Conservation (phyloP, 2,888 invertebrate genomes). For the Furcula furcula region DNA sequence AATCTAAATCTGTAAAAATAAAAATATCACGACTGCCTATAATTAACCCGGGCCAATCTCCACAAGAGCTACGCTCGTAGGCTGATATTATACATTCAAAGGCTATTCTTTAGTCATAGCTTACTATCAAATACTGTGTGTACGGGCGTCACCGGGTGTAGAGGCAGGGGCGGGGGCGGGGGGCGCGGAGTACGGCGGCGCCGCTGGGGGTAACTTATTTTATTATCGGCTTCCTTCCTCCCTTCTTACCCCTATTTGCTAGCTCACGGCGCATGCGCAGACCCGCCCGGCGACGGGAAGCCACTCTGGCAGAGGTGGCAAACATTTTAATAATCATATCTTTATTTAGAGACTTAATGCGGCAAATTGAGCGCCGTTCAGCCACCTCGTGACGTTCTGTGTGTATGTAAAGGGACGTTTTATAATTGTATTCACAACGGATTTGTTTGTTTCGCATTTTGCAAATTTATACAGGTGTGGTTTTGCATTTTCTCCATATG, state of each 20-base stretch:
- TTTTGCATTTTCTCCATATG: too few species aligned
- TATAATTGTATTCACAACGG: too few species aligned
- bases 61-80: slow-evolving; percentile 10
- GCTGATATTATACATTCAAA: slow-evolving; percentile 22
- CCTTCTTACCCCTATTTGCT: slow-evolving; percentile 9
- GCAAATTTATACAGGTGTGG: too few species aligned
- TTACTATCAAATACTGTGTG: slow-evolving; percentile 33
- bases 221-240: slow-evolving; percentile 51
- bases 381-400: too few species aligned
- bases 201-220: slow-evolving; percentile 45
- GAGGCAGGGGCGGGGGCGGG: neutral
- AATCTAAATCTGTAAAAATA: too few species aligned
- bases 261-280: slow-evolving; percentile 24
- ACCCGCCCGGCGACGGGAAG: slow-evolving; percentile 12
- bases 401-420: too few species aligned
- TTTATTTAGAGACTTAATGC: too few species aligned
- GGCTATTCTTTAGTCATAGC: too few species aligned
- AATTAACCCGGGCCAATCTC: too few species aligned
- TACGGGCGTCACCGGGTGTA: slow-evolving; percentile 26
- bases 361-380: too few species aligned
- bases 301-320: slow-evolving; percentile 7
- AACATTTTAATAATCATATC: slow-evolving; percentile 7
- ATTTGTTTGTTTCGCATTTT: too few species aligned
- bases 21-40: too few species aligned
- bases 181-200: slow-evolving; percentile 15